Conservation (phyloP, 2,797 vertebrate species). For the Sebastiscus tertius region DNA sequence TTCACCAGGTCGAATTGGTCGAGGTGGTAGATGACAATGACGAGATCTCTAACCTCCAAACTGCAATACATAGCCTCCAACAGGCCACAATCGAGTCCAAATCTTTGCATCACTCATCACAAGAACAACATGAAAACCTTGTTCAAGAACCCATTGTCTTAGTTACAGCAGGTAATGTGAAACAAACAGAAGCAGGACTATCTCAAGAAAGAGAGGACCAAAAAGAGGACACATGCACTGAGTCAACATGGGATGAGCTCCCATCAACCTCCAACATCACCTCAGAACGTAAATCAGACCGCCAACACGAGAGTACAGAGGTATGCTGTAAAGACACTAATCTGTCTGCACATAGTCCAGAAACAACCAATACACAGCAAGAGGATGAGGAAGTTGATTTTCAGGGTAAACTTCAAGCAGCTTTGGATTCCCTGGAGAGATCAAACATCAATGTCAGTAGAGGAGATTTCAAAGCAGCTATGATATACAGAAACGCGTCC, state of each 20-base stretch:
- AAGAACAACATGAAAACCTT: slow-evolving; percentile 70
- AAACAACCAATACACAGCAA: slow-evolving; percentile 71
- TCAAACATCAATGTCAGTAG: slow-evolving; percentile 86
- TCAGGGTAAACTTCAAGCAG: slow-evolving; percentile 83
- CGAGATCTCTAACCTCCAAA: slow-evolving; percentile 80
- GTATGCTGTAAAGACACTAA: slow-evolving; percentile 72
- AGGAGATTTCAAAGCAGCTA: slow-evolving; percentile 89
- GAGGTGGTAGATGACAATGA: slow-evolving; percentile 56
- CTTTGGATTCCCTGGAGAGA: slow-evolving; percentile 86
- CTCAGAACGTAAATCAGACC: slow-evolving; percentile 57
- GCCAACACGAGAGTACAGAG: slow-evolving; percentile 66
- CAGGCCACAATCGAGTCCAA: slow-evolving; percentile 85
- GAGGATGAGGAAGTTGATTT: slow-evolving; percentile 84
- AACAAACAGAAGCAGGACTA: slow-evolving; percentile 6
- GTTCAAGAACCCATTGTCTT: slow-evolving; percentile 40
- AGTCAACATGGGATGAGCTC: not conserved
- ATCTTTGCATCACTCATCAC: slow-evolving; percentile 80
- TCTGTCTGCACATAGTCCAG: slow-evolving; percentile 68
- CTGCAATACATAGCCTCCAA: slow-evolving; percentile 82
- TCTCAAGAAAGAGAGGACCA: slow-evolving; percentile 15
- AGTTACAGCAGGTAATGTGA: slow-evolving; percentile 21
- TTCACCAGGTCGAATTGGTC: slow-evolving; percentile 52
- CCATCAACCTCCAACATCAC: not conserved
- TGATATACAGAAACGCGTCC: slow-evolving; percentile 88
- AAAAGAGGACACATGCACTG: slow-evolving; percentile 31